Percentiles rank a stretch among this genome's conserved stretches.
These are phyloP conservation scores for Gonatopus flavifemur DNA, from an alignment of 1,140 invertebrate genomes.

Conservation along the genomic window DNA sequence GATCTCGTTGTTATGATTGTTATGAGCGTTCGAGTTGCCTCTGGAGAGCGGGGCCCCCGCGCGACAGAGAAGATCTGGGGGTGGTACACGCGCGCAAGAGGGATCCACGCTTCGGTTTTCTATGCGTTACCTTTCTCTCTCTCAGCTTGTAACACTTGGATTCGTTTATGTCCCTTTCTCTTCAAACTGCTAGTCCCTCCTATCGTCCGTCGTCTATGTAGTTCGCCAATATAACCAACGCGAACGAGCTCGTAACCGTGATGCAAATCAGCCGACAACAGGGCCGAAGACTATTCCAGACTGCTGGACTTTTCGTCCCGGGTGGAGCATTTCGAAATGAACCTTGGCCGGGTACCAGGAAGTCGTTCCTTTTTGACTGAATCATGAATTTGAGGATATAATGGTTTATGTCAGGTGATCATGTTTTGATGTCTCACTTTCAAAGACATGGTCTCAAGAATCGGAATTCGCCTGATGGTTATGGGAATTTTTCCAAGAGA, in stretches of 20 bases:
- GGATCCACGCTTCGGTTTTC: constrained; percentile 23
- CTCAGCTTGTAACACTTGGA: too few relatives aligned
- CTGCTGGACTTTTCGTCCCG: constrained; percentile 28
- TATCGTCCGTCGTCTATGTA: constrained; percentile 8
- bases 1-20: constrained; percentile 56
- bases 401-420: too few relatives aligned
- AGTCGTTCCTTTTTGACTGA: too few relatives aligned
- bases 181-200: neutral
- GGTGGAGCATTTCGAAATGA: too few relatives aligned
- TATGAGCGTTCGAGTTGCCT: constrained; percentile 55
- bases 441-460: too few relatives aligned
- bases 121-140: neutral
- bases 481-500: too few relatives aligned
- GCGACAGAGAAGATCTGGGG: constrained; percentile 24
- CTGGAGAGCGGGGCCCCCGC: constrained; percentile 22
- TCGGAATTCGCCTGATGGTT: too few relatives aligned
- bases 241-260: constrained; percentile 50
- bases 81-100: constrained; percentile 40
- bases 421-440: too few relatives aligned
- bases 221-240: constrained; percentile 49
- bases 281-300: constrained; percentile 31
- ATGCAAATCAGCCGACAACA: constrained; percentile 49
- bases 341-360: too few relatives aligned
- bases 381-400: too few relatives aligned
- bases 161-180: too few relatives aligned